These are phyloP conservation scores for Phasianus colchicus DNA, from an alignment of 2,113 vertebrate species.

Conservation along the genomic window DNA sequence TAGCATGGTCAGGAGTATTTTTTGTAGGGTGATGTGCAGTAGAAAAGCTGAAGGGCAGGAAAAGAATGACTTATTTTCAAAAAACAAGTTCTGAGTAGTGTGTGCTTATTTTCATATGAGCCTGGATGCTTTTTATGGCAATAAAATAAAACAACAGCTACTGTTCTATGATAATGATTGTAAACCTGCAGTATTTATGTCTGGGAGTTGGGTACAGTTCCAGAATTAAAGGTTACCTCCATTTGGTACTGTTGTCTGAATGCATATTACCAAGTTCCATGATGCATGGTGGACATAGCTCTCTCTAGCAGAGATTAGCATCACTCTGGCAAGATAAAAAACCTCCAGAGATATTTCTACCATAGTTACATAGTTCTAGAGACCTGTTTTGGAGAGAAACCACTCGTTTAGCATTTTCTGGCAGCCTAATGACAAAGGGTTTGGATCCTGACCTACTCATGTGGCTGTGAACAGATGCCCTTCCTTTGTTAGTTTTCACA, in stretches of 20 bases:
- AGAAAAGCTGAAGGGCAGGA: neutral
- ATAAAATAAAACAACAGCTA: neutral
- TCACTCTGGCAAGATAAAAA: neutral
- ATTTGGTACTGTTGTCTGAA: neutral
- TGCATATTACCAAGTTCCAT: fast-evolving
- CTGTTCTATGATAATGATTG: neutral
- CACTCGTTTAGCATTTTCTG: neutral
- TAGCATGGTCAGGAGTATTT: neutral
- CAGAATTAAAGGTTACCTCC: neutral
- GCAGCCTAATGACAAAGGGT: neutral
- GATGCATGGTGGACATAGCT: neutral
- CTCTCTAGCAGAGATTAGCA: neutral
- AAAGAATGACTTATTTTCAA: neutral
- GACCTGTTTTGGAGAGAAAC: neutral
- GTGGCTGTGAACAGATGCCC: neutral
- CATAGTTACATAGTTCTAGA: neutral
- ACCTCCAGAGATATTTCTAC: neutral
- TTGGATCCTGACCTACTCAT: neutral
- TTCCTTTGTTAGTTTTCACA: neutral
- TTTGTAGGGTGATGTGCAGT: neutral
- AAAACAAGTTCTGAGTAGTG: neutral
- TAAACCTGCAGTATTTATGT: neutral
- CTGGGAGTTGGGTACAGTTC: neutral
- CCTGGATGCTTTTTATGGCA: neutral
- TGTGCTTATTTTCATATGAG: neutral